Evolutionary conservation across 2,888 invertebrate genomes (phyloP), one percentile per base, ranked within the genome.

Genomic region (Mycalesis mineus): DNA sequence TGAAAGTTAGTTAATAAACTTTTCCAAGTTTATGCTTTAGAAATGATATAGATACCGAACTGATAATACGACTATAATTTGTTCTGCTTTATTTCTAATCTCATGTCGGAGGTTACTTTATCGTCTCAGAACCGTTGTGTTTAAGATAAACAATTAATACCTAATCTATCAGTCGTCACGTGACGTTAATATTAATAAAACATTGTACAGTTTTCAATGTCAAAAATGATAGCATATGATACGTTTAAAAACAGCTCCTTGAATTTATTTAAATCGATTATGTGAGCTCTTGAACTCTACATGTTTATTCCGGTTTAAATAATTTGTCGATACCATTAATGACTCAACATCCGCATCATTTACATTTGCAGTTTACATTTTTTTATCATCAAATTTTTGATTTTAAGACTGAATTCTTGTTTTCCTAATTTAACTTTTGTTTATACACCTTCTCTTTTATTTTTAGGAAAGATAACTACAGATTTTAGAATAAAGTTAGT

Each of bases 271-370:
- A 47, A 47, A 33, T 47, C 47, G 6, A 7, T 47, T 31, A 47
- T 47, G 11, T 29, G 45, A 6, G 47, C 15, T 47, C 47, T 47
- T 33, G 47, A 47, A 47, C 47, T 33, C 47, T 1, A 1, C 31
- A n/a, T 33, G 47, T 47, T 33, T 17, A 33, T 45, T 45, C 47
- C 47, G 47, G 47, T 47, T 33, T 47, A 11, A 31, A 47, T 33
- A 33, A 47, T 47, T 44, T 13, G 29, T 44, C 7, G 15, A 11
- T 47, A 31, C 33, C 15, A 33, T 47, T 33, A 45, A 31, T 45
- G 14, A 45, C 11, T 45, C 45, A 14, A 45, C 31, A 31, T 45
- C 45, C 31, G 45, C n/a, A 7, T n/a, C 7, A 44, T 8, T 44
- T 8, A 29, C 13, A 29, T 13, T 8, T 3, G 29, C 28, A n/a